A percentile compares a stretch with the other conserved stretches of the same genome.
phyloP scores from a whole-genome alignment of 2,113 vertebrate species.

The Seriola quinqueradiata region DNA sequence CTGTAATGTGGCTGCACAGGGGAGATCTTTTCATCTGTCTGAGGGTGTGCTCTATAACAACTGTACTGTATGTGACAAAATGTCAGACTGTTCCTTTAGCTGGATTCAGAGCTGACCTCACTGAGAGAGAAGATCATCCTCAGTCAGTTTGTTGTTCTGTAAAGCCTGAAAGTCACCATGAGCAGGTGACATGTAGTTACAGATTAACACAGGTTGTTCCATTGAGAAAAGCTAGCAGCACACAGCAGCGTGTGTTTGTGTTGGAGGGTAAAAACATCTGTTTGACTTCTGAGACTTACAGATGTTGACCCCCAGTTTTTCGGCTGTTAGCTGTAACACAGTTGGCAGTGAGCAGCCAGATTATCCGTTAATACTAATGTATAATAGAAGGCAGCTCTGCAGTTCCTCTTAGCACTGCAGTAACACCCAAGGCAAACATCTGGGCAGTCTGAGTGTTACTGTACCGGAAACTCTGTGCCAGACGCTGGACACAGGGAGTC shows the following conservation, averaged over 20 bases:
- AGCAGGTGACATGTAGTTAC: background rate
- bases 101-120: background rate
- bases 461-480: background rate
- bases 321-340: background rate
- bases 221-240: background rate
- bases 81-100: background rate
- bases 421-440: background rate
- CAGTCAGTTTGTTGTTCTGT: background rate
- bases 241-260: background rate
- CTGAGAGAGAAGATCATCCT: background rate
- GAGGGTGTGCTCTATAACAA: too few species aligned
- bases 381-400: background rate
- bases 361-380: background rate
- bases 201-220: slow-evolving; percentile 1
- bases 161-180: background rate
- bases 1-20: too few species aligned
- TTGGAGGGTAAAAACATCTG: too few species aligned
- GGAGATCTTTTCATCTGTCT: too few species aligned
- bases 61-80: too few species aligned
- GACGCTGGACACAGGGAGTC: slow-evolving; percentile 31
- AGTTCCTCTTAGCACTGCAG: background rate
- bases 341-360: background rate
- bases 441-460: background rate
- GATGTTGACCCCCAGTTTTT: background rate
- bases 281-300: background rate